These are phyloP conservation scores for Pteromalus puparum DNA, from an alignment of 1,140 invertebrate species.

Conservation along the genomic window DNA sequence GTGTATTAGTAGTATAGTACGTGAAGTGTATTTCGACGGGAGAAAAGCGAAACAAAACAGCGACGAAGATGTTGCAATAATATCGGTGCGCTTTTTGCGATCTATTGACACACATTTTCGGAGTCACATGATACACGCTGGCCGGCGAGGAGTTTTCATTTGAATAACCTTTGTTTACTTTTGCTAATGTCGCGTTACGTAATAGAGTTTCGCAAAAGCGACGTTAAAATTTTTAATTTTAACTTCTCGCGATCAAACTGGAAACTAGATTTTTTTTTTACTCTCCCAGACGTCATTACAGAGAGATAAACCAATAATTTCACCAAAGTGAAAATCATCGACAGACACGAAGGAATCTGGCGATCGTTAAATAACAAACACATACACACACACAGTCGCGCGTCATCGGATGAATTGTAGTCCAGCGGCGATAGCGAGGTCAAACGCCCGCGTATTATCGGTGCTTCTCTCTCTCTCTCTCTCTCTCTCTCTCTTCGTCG, in stretches of 20 bases:
- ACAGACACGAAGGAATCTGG: conserved; percentile 14
- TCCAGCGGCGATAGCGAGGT: conserved; percentile 41
- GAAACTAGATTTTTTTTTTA: neutral
- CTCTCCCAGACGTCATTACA: no score
- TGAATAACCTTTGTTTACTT: neutral
- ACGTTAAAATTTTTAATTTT: neutral
- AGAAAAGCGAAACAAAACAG: neutral
- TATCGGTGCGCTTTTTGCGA: neutral
- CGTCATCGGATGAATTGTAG: conserved; percentile 49
- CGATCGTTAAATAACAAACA: conserved; percentile 42
- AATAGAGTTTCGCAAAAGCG: neutral
- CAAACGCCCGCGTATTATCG: conserved; percentile 49
- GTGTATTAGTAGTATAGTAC: no score
- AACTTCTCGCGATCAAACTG: neutral
- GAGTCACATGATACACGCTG: neutral
- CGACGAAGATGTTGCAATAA: neutral
- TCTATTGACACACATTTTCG: conserved; percentile 16
- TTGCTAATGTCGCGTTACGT: neutral
- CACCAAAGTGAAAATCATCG: neutral
- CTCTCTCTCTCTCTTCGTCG: neutral
- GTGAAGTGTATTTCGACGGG: neutral
- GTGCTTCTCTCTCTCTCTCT: no score
- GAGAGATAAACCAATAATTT: no score
- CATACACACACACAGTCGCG: neutral
- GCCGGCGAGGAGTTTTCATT: neutral